A percentile compares a stretch with the other conserved stretches of the same genome.
Conservation (phyloP, 2,113 vertebrate species). For the Callospermophilus lateralis region DNA sequence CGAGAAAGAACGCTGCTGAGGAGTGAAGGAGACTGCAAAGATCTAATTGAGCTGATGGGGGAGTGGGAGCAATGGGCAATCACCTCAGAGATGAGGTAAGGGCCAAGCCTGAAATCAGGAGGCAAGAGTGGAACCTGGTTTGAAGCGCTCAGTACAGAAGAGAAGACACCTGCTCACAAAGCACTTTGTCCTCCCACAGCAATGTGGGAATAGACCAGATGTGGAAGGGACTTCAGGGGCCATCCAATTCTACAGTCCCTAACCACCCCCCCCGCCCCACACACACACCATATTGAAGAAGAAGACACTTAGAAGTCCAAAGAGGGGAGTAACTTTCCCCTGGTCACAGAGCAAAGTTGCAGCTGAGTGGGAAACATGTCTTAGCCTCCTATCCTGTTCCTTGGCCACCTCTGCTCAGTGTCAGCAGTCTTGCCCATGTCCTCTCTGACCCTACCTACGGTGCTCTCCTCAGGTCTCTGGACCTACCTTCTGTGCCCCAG, state of each 20-base stretch:
- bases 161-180: not conserved
- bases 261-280: not conserved
- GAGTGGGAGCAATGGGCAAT: not conserved
- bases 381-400: not conserved
- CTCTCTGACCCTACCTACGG: not conserved
- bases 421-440: not conserved
- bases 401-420: not conserved
- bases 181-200: no score
- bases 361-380: not conserved
- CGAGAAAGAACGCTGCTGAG: not conserved
- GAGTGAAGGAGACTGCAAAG: not conserved
- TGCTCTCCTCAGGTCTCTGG: not conserved
- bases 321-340: slow-evolving; percentile 56
- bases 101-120: not conserved
- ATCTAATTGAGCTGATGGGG: not conserved
- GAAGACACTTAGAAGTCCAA: slow-evolving; percentile 58
- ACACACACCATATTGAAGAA: not conserved
- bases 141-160: not conserved
- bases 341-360: slow-evolving; percentile 30
- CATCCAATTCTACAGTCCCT: not conserved
- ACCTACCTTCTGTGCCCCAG: not conserved
- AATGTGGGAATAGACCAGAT: not conserved
- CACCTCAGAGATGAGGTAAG: not conserved
- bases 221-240: not conserved
- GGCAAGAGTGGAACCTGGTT: no score